Base-by-base conservation (phyloP, 2,113 vertebrate species). In the Bostrychus sinensis region DNA sequence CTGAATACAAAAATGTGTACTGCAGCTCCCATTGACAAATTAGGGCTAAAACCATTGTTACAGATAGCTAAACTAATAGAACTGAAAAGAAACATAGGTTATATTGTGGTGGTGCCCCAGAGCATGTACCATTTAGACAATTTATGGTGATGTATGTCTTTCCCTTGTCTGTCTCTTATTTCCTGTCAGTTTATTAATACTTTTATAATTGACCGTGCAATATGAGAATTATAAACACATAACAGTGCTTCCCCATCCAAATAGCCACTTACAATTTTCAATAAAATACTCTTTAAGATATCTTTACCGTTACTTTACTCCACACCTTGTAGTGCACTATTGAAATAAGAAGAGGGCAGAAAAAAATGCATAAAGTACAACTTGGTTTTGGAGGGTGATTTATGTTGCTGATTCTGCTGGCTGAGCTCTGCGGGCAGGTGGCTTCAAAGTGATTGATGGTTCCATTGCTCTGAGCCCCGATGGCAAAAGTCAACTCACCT, bases 391-490 rank as follows among this genome's bases (percentile, higher is more conserved):
- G 53, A 14, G 34, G 26, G 50, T 83, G 75, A 83, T 83, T 77
- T 64, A 83, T 83, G 55, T 12, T 10, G 55, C 68, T 37, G 63
- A 58, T 56, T 73, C 30, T 59, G 34, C 56, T 72, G 7, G 64
- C 66, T 62, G 66, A 77, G 66, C 70, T 79, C 66, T 48, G 64
- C 42, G 37, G 77, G 62, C 75, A 53, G 43, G 61, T 66, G 1
- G 25, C 60, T 45, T 79, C 75, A 70, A 53, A 72, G 64, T 70
- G 78, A 85, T 79, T 75, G 78, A 85, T 81, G 57, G 78, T 58
- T 70, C 45, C 48, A 58, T 62, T 75, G 63, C 56, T 51, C 39
- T 63, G 45, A 19, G 36, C 64, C 56, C 66, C 3, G 13, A 41
- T 72, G 74, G 82, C 63, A 57, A 56, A 76, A 70, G 66, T 62